Conservation (phyloP, 30 jellyfish, hydroid and myxozoan species). For the Cassiopea andromeda region DNA sequence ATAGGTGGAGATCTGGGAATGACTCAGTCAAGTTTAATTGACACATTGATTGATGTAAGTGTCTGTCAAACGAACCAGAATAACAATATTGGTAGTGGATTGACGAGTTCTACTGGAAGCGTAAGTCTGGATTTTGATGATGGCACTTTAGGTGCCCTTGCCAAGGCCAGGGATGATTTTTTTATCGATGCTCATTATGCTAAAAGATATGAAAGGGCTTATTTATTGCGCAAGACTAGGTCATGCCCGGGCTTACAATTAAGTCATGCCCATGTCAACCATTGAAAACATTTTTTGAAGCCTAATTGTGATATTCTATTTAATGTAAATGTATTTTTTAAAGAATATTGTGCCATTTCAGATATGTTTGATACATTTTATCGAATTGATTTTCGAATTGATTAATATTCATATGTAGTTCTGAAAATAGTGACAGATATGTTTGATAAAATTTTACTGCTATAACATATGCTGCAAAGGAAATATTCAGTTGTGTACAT, state of each 20-base stretch:
- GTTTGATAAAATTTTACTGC: too few relatives aligned
- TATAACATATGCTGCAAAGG: too few relatives aligned
- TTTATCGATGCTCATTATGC: conserved; percentile 14
- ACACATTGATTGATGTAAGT: conserved; percentile 28
- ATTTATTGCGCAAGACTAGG: conserved; percentile 11
- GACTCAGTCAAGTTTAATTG: conserved; percentile 5
- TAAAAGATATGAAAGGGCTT: neutral
- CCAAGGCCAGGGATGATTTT: conserved; percentile 16
- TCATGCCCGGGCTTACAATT: conserved; percentile 34
- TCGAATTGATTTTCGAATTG: too few relatives aligned
- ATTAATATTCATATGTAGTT: too few relatives aligned
- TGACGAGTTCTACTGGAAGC: neutral
- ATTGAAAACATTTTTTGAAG: neutral
- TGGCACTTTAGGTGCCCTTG: neutral
- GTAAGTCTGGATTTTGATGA: conserved; percentile 29
- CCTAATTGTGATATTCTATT: neutral
- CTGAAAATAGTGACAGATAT: too few relatives aligned
- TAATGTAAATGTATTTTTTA: neutral
- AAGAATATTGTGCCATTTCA: neutral
- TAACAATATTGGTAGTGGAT: neutral
- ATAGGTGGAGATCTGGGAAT: conserved; percentile 22
- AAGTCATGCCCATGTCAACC: neutral
- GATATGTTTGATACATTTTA: neutral
- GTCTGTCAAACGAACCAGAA: conserved; percentile 22
- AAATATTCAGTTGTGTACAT: too few relatives aligned